Conservation (phyloP, 1,140 invertebrate species). For the Diorhabda elongata region DNA sequence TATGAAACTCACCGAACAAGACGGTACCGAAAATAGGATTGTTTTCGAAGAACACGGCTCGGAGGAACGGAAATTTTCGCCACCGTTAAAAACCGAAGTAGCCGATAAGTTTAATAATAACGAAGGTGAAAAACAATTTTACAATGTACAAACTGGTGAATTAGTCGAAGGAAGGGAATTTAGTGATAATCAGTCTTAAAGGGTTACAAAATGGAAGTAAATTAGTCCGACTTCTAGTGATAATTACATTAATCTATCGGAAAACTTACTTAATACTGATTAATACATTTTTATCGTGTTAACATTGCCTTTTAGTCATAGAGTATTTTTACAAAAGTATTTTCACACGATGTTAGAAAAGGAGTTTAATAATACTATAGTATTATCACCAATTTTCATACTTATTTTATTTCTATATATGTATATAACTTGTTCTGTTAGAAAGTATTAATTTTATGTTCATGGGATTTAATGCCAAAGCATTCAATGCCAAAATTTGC, state of each 20-base stretch:
- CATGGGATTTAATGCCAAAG: slow-evolving; percentile 46
- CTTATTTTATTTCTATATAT: slow-evolving; percentile 22
- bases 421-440: slow-evolving; percentile 28
- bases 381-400: slow-evolving; percentile 32
- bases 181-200: slow-evolving; percentile 24
- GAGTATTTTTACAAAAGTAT: slow-evolving; percentile 47
- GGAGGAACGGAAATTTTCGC: slow-evolving; percentile 32
- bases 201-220: slow-evolving; percentile 27
- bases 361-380: slow-evolving; percentile 31
- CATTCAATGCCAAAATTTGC: slow-evolving; percentile 50
- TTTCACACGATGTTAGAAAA: slow-evolving; percentile 39
- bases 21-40: slow-evolving; percentile 39
- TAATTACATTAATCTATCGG: slow-evolving; percentile 34
- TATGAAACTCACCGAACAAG: slow-evolving; percentile 44
- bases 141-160: slow-evolving; percentile 57
- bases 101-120: slow-evolving; percentile 41
- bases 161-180: slow-evolving; percentile 28
- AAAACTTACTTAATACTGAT: slow-evolving; percentile 26
- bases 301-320: slow-evolving; percentile 43
- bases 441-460: slow-evolving; percentile 37
- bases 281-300: slow-evolving; percentile 30
- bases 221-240: slow-evolving; percentile 46
- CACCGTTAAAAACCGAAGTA: slow-evolving; percentile 31
- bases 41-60: slow-evolving; percentile 47
- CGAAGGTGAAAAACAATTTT: slow-evolving; percentile 51